These are phyloP conservation scores for Amiota minor DNA, from an alignment of 2,888 invertebrate species.

Conservation along the genomic window DNA sequence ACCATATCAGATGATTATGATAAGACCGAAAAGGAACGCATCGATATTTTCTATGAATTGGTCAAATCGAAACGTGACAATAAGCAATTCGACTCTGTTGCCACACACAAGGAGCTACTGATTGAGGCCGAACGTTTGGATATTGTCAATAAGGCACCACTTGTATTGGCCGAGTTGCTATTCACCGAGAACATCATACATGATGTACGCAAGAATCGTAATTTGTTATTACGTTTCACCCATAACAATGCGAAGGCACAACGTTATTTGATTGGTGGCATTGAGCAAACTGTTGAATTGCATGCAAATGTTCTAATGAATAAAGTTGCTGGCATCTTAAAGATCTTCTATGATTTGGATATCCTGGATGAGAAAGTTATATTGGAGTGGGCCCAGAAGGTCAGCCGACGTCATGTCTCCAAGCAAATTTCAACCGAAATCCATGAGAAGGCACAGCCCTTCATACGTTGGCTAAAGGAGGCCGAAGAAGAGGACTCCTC, in stretches of 20 bases:
- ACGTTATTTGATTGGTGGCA: slow-evolving; percentile 93
- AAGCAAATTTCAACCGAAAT: slow-evolving; percentile 94
- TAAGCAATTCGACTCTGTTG: slow-evolving; percentile 77
- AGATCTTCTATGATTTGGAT: slow-evolving; percentile 94
- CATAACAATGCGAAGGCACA: slow-evolving; percentile 88
- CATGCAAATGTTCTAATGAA: slow-evolving; percentile 86
- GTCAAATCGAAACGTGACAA: slow-evolving; percentile 79
- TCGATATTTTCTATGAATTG: slow-evolving; percentile 94
- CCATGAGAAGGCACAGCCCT: slow-evolving; percentile 91
- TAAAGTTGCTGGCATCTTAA: slow-evolving; percentile 90
- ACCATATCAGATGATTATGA: slow-evolving; percentile 96
- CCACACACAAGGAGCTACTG: slow-evolving; percentile 81
- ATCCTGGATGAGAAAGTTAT: slow-evolving; percentile 95
- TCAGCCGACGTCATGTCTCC: slow-evolving; percentile 93
- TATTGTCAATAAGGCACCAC: slow-evolving; percentile 92
- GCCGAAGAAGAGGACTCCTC: slow-evolving; percentile 95
- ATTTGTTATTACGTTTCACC: slow-evolving; percentile 86
- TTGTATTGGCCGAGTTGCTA: slow-evolving; percentile 93
- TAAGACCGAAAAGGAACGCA: slow-evolving; percentile 95
- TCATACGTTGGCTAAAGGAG: slow-evolving; percentile 97
- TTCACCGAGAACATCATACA: slow-evolving; percentile 81
- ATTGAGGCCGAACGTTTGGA: slow-evolving; percentile 93
- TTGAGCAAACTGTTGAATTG: slow-evolving; percentile 92
- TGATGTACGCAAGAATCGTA: slow-evolving; percentile 85
- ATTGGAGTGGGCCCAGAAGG: slow-evolving; percentile 96